These are phyloP conservation scores for Tragelaphus eurycerus DNA, from an alignment of 2,797 vertebrate genomes.

Conservation along the genomic window DNA sequence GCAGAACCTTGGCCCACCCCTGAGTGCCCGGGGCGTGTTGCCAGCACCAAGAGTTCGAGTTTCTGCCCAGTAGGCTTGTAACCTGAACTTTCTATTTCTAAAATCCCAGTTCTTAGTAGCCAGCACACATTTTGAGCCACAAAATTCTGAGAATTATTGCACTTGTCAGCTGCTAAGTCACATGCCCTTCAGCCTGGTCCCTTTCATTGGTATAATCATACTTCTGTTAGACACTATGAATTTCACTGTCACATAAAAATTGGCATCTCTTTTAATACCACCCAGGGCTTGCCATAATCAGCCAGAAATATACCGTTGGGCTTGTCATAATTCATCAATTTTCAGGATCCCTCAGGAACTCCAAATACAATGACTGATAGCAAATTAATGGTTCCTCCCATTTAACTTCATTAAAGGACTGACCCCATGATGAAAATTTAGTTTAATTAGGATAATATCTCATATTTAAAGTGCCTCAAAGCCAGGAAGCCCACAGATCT, in stretches of 20 bases:
- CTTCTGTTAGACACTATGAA: slow-evolving; percentile 42
- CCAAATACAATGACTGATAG: not conserved
- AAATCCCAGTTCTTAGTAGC: slow-evolving; percentile 51
- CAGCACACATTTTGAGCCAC: slow-evolving; percentile 59
- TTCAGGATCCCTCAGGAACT: not conserved
- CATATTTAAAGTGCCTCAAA: slow-evolving; percentile 27
- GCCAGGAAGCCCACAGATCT: not conserved
- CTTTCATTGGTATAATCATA: not conserved
- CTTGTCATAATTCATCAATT: slow-evolving; percentile 22
- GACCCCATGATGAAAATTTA: slow-evolving; percentile 33
- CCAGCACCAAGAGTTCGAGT: not conserved
- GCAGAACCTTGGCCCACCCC: slow-evolving; percentile 23
- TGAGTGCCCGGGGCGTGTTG: not conserved
- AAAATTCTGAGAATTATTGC: slow-evolving; percentile 73
- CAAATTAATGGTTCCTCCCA: slow-evolving; percentile 22
- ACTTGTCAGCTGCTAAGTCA: slow-evolving; percentile 53
- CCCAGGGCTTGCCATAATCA: slow-evolving; percentile 24
- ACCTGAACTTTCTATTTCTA: slow-evolving; percentile 53
- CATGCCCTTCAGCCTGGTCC: slow-evolving; percentile 51
- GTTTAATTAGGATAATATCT: slow-evolving; percentile 40
- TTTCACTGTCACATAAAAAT: slow-evolving; percentile 38
- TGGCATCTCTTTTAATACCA: not conserved
- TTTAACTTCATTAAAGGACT: slow-evolving; percentile 31
- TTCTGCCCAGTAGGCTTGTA: slow-evolving; percentile 60
- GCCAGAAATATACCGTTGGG: slow-evolving; percentile 20